These are phyloP conservation scores for Plotosus lineatus DNA, from an alignment of 2,113 vertebrate genomes.

Conservation along the genomic window DNA sequence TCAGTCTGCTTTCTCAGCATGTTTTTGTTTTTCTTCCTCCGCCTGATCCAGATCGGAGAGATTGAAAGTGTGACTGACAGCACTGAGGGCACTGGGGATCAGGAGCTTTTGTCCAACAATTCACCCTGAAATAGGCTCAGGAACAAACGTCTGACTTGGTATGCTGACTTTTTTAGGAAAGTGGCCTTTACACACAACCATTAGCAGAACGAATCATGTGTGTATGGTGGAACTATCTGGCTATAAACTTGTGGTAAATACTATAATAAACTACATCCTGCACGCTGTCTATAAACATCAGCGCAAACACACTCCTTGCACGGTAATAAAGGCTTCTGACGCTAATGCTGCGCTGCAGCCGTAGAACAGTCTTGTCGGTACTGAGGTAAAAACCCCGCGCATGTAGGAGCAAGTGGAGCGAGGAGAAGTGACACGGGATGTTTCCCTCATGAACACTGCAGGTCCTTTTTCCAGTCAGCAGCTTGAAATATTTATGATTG, in stretches of 20 bases:
- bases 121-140: conserved; percentile 49
- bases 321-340: neutral
- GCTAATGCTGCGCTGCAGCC: neutral
- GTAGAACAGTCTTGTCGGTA: conserved; percentile 14
- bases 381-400: conserved; percentile 37
- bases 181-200: conserved; percentile 16
- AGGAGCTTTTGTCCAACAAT: conserved; percentile 48
- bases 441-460: conserved; percentile 50
- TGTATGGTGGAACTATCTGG: neutral
- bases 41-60: conserved; percentile 40
- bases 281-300: neutral
- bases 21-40: neutral
- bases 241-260: neutral
- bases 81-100: conserved; percentile 15
- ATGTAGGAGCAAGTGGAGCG: conserved; percentile 45
- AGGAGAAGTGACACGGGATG: conserved; percentile 37
- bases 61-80: conserved; percentile 44
- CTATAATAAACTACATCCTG: neutral
- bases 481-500: conserved; percentile 76
- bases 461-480: conserved; percentile 60
- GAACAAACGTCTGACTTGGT: conserved; percentile 26
- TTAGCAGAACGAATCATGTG: conserved; percentile 12
- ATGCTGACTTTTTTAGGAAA: conserved; percentile 30
- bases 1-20: neutral
- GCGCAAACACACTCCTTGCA: neutral